A percentile compares a stretch with the other conserved stretches of the same genome.
Conservation (phyloP, 1,140 invertebrate species). For the Papilio polytes region DNA sequence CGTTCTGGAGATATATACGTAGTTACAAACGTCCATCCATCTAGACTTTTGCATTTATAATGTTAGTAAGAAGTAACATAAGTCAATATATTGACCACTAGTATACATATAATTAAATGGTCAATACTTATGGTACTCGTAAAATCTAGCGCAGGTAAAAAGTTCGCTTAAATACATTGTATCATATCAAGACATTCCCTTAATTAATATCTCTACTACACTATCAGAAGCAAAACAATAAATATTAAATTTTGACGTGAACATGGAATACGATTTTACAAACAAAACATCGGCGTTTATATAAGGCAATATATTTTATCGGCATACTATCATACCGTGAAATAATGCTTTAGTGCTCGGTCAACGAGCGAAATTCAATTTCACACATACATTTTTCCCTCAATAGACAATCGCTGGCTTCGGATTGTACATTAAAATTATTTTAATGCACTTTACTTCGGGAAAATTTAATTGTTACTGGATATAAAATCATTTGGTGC, state of each 20-base stretch:
- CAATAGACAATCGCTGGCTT: conserved; percentile 28
- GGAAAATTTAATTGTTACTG: neutral
- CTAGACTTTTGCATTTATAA: no score
- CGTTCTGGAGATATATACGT: no score
- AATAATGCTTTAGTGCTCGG: conserved; percentile 39
- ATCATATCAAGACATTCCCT: neutral
- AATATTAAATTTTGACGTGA: neutral
- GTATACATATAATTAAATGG: no score
- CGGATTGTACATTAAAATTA: conserved; percentile 20
- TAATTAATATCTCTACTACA: neutral
- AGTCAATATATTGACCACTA: no score
- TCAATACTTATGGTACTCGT: no score
- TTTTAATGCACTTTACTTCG: conserved; percentile 13
- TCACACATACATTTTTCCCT: conserved; percentile 32
- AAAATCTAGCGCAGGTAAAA: no score
- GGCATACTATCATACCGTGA: conserved; percentile 35
- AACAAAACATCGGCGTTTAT: conserved; percentile 36
- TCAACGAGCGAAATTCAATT: conserved; percentile 35
- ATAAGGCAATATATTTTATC: conserved; percentile 34
- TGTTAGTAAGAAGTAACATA: no score
- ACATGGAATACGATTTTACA: conserved; percentile 31
- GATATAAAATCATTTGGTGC: neutral
- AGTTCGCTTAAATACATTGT: neutral
- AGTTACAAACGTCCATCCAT: no score
- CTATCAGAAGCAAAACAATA: neutral